These are phyloP conservation scores for Brachionus rotundiformis DNA, from an alignment of 1,140 invertebrate species.

Conservation along the genomic window DNA sequence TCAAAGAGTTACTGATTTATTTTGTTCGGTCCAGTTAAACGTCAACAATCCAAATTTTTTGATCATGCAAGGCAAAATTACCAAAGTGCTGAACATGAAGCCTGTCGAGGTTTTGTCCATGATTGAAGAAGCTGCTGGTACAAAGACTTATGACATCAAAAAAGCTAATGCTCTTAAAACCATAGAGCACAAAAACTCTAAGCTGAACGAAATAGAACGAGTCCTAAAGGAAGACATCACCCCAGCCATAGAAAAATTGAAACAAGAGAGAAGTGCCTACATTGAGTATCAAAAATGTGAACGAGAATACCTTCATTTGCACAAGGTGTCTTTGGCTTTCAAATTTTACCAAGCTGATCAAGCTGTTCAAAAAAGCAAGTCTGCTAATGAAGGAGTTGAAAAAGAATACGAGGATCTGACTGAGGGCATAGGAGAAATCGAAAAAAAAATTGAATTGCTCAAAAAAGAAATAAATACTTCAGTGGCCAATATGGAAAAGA, in stretches of 20 bases:
- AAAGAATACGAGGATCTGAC: neutral
- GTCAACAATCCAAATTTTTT: slow-evolving; percentile 99
- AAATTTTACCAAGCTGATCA: slow-evolving; percentile 36
- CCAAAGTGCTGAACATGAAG: slow-evolving; percentile 99
- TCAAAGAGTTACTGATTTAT: slow-evolving; percentile 86
- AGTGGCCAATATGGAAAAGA: slow-evolving; percentile 5
- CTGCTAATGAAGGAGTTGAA: neutral
- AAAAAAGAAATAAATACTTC: neutral
- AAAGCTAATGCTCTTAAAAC: slow-evolving; percentile 81
- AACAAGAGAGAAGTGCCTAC: slow-evolving; percentile 80
- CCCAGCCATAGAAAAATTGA: slow-evolving; percentile 81
- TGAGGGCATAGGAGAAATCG: neutral
- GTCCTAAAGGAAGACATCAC: slow-evolving; percentile 82
- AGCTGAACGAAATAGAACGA: slow-evolving; percentile 81
- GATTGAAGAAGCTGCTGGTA: slow-evolving; percentile 99
- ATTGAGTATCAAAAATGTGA: slow-evolving; percentile 83
- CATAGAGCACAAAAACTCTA: slow-evolving; percentile 90
- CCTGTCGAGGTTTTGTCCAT: slow-evolving; percentile 94
- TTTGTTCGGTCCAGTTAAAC: slow-evolving; percentile 93
- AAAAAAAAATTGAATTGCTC: neutral
- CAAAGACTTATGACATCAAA: slow-evolving; percentile 92
- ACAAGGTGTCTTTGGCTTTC: slow-evolving; percentile 21
- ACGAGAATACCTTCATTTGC: slow-evolving; percentile 40
- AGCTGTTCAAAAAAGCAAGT: slow-evolving; percentile 27
- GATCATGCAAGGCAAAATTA: slow-evolving; percentile 99